Conservation (phyloP, 2,797 vertebrate species). For the Notoglanidium macrostoma region DNA sequence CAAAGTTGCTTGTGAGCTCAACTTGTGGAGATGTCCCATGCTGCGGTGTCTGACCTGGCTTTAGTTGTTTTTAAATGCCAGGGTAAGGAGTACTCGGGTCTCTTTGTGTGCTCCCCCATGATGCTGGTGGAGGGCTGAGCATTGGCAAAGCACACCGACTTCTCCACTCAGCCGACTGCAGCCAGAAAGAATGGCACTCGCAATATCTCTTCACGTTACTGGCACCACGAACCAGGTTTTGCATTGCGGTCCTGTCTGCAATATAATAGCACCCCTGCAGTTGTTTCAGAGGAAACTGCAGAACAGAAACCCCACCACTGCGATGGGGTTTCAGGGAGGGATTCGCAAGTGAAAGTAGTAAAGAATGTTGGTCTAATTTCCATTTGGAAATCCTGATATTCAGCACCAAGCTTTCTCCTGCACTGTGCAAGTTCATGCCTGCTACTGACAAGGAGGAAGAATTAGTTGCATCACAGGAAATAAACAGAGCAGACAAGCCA, state of each 20-base stretch:
- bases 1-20: background rate
- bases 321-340: background rate
- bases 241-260: conserved; percentile 14
- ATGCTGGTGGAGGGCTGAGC: background rate
- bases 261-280: conserved; percentile 16
- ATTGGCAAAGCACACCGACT: background rate
- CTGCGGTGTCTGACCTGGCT: background rate
- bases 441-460: background rate
- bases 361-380: conserved; percentile 43
- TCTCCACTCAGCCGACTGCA: background rate
- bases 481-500: conserved; percentile 8
- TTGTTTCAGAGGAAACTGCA: background rate
- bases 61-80: background rate
- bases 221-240: background rate
- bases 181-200: background rate
- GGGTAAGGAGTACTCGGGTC: conserved; percentile 3
- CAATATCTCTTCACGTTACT: background rate
- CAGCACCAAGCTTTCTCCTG: background rate
- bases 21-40: background rate
- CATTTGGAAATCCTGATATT: background rate
- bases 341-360: background rate
- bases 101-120: background rate
- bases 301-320: background rate
- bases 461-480: conserved; percentile 5
- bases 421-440: background rate